Evolutionary conservation across 92 coral and sea anemone species (phyloP), one percentile per base, ranked within the genome.

Genomic region (Umimayanthus chanpuru): DNA sequence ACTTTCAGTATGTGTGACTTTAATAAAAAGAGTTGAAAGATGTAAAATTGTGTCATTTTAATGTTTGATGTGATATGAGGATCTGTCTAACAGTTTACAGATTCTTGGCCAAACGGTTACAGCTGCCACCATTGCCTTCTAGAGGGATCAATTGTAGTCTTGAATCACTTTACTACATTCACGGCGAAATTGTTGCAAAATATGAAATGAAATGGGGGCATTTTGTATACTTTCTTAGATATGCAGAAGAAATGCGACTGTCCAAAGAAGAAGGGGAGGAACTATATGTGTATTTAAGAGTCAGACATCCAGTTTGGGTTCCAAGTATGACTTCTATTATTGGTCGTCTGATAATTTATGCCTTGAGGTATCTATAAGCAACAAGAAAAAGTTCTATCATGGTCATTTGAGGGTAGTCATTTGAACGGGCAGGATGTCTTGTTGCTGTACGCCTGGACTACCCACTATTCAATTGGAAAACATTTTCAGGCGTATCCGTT

Each of bases 401-500:
- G 29, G 8, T 66, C 73, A 66, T 66, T 66, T 66, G 73, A 20
- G 1, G 73, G 73, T 66, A 21, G 8, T 66, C 26, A 28, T 1
- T 21, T 25, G 73, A 66, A 66, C 73, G 29, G 18, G 2, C 28
- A 66, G 73, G 73, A 79, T 79, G 83, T 44, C 83, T 79, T 79
- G 83, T 40, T 79, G 83, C 65, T 66, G 73, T 66, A 14, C 73
- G 73, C 76, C 76, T 40, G 75, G 86, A 58, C 50, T 82, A 56
- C 86, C 86, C 10, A 50, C 64, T 5, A 65, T 82, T 44, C 28
- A 50, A n/a, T 73, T 82, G 21, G 23, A 49, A 23, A 80, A 47
- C 29, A 80, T 80, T 21, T 80, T 80, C 64, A n/a, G 85, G 39
- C 70, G 86, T 21, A 25, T 82, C 50, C 86, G 76, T 61, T 82